phyloP scores from a whole-genome alignment of 2,113 vertebrate genomes.

The Phalacrocorax pelagicus region DNA sequence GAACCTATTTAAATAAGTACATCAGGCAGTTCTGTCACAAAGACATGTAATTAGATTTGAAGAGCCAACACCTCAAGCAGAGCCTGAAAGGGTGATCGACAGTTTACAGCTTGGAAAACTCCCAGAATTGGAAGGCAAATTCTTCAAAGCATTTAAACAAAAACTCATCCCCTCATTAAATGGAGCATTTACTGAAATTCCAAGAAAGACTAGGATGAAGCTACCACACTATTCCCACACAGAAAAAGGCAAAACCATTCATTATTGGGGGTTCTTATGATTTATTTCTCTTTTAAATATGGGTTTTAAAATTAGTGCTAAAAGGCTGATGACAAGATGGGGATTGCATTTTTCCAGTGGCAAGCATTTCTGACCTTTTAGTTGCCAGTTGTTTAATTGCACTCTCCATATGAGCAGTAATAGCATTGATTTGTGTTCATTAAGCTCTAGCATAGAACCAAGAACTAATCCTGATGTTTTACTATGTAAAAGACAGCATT shows the following conservation, averaged over 20 bases:
- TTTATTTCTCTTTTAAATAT: background rate
- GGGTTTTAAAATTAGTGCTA: background rate
- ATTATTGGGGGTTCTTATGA: background rate
- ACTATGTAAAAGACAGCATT: background rate
- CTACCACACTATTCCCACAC: background rate
- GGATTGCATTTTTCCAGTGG: background rate
- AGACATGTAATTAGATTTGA: constrained; percentile 37
- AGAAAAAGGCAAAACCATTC: background rate
- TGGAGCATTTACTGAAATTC: constrained; percentile 15
- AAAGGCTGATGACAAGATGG: background rate
- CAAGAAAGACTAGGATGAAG: background rate
- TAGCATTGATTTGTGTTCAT: background rate
- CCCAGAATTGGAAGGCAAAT: constrained; percentile 36
- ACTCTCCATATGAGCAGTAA: background rate
- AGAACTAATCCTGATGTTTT: background rate
- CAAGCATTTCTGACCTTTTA: background rate
- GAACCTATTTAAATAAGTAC: background rate
- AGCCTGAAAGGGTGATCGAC: constrained; percentile 29
- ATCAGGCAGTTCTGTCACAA: background rate
- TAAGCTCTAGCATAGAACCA: background rate
- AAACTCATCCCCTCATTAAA: constrained; percentile 2
- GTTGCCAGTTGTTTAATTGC: constrained; percentile 1
- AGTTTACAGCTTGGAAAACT: constrained; percentile 45
- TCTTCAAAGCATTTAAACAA: constrained; percentile 19
- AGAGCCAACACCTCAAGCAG: constrained; percentile 41